Conservation (phyloP, 2,797 vertebrate genomes). For the Peromyscus eremicus region DNA sequence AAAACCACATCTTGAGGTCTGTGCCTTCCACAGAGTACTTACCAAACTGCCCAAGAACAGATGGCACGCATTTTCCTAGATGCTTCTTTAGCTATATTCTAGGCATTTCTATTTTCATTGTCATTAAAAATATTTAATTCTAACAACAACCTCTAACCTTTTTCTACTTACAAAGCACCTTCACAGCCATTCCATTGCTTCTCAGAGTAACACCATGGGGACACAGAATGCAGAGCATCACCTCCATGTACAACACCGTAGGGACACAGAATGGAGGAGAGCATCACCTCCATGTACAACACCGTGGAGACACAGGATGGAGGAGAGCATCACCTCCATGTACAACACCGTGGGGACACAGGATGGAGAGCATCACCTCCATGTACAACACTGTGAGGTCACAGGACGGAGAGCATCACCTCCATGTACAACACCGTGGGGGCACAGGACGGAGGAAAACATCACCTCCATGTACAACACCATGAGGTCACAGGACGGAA, state of each 20-base stretch:
- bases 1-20: slow-evolving; percentile 41
- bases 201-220: not conserved
- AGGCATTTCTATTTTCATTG: slow-evolving; percentile 54
- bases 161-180: slow-evolving; percentile 28
- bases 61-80: slow-evolving; percentile 32
- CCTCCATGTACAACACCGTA: too few species aligned
- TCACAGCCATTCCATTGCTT: not conserved
- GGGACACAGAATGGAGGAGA: not conserved
- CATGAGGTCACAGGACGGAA: not conserved
- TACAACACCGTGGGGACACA: not conserved
- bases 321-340: not conserved
- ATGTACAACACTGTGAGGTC: too few species aligned
- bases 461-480: too few species aligned
- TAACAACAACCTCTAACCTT: slow-evolving; percentile 36
- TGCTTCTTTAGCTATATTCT: slow-evolving; percentile 65
- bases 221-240: not conserved
- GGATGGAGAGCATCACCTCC: not conserved
- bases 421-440: too few species aligned
- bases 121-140: slow-evolving; percentile 67
- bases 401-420: not conserved
- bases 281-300: too few species aligned
- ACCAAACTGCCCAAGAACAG: slow-evolving; percentile 44
- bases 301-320: not conserved
- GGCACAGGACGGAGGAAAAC: not conserved
- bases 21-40: not conserved